A percentile compares a stretch with the other conserved stretches of the same genome.
Evolutionary conservation across 1,140 invertebrate species (phyloP).

Genomic region (Streblospio benedicti): DNA sequence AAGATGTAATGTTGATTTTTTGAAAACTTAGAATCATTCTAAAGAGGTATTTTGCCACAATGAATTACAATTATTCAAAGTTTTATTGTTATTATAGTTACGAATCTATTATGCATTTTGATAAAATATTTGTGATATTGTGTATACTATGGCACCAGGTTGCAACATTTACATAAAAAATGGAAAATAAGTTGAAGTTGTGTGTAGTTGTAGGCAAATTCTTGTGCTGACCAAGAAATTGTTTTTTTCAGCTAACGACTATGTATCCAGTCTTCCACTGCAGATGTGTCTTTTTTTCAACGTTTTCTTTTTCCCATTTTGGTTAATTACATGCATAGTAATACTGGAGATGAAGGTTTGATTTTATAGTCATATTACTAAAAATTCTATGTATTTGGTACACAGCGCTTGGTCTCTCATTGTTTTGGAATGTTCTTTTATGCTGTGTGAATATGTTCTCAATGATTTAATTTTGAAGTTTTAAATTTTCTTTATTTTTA

Average conservation of each 20-base stretch:
- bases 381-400: neutral
- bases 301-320: constrained; percentile 61
- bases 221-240: constrained; percentile 2
- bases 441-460: neutral
- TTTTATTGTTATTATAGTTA: too few relatives aligned
- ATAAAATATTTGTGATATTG: too few relatives aligned
- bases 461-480: constrained; percentile 2
- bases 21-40: too few relatives aligned
- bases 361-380: neutral
- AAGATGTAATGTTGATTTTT: too few relatives aligned
- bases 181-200: too few relatives aligned
- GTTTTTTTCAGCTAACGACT: constrained; percentile 38
- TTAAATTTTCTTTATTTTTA: neutral
- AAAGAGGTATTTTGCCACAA: too few relatives aligned
- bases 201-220: too few relatives aligned
- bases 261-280: constrained; percentile 60
- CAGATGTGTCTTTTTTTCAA: constrained; percentile 79
- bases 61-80: too few relatives aligned
- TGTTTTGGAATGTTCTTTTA: neutral
- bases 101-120: too few relatives aligned
- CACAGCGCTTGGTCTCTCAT: too few relatives aligned
- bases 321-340: constrained; percentile 57
- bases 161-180: too few relatives aligned
- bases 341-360: constrained; percentile 55
- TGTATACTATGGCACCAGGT: too few relatives aligned